Conservation (phyloP, 2,113 vertebrate species). For the Nesogale talazaci region DNA sequence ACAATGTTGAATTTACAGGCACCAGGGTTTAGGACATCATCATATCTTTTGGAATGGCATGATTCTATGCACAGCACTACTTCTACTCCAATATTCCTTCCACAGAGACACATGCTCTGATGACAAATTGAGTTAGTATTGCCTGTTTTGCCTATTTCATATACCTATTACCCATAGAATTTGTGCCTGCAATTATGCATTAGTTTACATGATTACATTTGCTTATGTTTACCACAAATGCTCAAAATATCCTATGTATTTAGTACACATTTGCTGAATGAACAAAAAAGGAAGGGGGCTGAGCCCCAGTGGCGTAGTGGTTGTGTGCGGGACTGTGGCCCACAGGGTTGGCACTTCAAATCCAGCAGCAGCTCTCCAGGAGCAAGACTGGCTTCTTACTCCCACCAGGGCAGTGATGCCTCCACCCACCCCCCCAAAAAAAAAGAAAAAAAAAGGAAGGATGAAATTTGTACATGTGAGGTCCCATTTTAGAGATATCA, state of each 20-base stretch:
- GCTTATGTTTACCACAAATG: background rate
- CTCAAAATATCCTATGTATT: background rate
- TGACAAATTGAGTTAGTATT: background rate
- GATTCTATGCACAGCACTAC: background rate
- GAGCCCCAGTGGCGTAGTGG: too few relatives aligned
- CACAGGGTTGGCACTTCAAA: too few relatives aligned
- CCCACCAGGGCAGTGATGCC: too few relatives aligned
- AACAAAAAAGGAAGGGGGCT: too few relatives aligned
- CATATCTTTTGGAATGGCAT: background rate
- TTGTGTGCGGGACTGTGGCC: too few relatives aligned
- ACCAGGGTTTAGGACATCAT: background rate
- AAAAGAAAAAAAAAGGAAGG: background rate
- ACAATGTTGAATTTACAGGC: background rate
- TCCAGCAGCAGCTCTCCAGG: too few relatives aligned
- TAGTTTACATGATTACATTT: constrained; percentile 11
- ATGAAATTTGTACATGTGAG: constrained; percentile 20
- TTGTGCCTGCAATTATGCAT: background rate
- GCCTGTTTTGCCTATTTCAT: fast-evolving
- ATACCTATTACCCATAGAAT: background rate
- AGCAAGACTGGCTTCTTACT: too few relatives aligned
- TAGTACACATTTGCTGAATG: background rate
- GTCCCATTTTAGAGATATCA: background rate
- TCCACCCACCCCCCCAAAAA: too few relatives aligned
- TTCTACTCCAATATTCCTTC: constrained; percentile 19
- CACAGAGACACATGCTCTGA: background rate